Conservation (phyloP, 2,888 invertebrate species). For the Xestoiulus laeticollis region DNA sequence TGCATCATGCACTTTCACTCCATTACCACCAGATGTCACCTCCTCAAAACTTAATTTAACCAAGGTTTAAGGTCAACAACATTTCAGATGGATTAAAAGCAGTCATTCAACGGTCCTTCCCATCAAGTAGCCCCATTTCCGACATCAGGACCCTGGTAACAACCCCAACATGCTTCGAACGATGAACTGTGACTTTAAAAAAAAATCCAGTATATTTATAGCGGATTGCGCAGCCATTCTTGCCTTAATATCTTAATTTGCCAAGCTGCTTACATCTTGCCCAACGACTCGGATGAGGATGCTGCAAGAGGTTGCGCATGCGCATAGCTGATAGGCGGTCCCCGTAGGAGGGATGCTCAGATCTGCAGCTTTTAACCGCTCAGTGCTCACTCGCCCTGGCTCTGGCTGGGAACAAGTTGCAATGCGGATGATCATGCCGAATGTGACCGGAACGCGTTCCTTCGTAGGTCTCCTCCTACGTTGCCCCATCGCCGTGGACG, state of each 20-base stretch:
- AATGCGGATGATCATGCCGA: conserved; percentile 22
- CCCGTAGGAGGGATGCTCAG: not conserved
- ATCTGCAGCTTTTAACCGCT: not conserved
- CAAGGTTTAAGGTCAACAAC: too few species aligned
- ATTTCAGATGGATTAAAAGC: not conserved
- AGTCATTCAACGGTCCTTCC: not conserved
- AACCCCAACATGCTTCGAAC: not conserved
- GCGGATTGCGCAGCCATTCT: conserved; percentile 21
- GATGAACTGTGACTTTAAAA: not conserved
- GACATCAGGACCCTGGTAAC: not conserved
- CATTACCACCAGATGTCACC: too few species aligned
- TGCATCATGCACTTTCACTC: too few species aligned
- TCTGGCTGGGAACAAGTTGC: conserved; percentile 3
- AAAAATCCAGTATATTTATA: not conserved
- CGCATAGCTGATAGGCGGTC: not conserved
- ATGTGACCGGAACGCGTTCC: not conserved
- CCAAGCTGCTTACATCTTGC: not conserved
- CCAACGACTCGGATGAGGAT: conserved; percentile 11
- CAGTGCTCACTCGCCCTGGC: conserved; percentile 13
- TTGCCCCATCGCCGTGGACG: not conserved
- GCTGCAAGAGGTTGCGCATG: not conserved
- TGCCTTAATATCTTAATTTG: conserved; percentile 29
- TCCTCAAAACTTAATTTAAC: too few species aligned
- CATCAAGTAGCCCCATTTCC: not conserved
- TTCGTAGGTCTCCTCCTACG: not conserved